Conservation (phyloP, 2,888 invertebrate genomes). For the Dusona sp. region DNA sequence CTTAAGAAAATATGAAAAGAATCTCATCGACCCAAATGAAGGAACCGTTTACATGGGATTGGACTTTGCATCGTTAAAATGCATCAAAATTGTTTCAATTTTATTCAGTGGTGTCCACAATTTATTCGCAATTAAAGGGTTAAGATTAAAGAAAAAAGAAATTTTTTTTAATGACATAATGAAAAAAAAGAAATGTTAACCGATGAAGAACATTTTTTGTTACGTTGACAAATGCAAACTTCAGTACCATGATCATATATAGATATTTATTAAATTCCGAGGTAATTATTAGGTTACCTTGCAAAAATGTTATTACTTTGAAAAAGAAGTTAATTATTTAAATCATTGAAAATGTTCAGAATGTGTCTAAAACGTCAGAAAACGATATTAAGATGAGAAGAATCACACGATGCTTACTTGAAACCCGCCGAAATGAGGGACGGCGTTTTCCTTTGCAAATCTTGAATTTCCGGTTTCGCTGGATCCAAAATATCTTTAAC, state of each 20-base stretch:
- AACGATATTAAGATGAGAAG: not conserved
- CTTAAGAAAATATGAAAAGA: not conserved
- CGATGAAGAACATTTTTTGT: too few relatives aligned
- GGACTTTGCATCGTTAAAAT: too few relatives aligned
- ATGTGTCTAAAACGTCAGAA: too few relatives aligned
- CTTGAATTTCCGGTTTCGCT: constrained; percentile 87
- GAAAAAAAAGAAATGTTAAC: too few relatives aligned
- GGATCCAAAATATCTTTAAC: constrained; percentile 87
- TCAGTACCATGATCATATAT: too few relatives aligned
- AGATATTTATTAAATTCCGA: too few relatives aligned
- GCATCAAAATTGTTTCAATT: not conserved
- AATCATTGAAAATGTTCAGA: too few relatives aligned
- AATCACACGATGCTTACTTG: constrained; percentile 85
- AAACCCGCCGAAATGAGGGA: constrained; percentile 88
- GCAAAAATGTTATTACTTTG: not conserved
- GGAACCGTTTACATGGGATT: too few relatives aligned
- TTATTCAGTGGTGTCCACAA: not conserved
- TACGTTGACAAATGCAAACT: too few relatives aligned
- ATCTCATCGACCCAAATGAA: not conserved
- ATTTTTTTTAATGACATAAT: too few relatives aligned
- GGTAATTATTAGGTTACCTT: not conserved
- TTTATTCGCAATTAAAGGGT: not conserved
- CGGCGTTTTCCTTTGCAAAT: constrained; percentile 87
- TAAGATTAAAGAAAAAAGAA: too few relatives aligned
- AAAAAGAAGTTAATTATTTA: not conserved